Evolutionary conservation across 1,140 invertebrate genomes (phyloP).

Genomic region (Anastatus disparis): DNA sequence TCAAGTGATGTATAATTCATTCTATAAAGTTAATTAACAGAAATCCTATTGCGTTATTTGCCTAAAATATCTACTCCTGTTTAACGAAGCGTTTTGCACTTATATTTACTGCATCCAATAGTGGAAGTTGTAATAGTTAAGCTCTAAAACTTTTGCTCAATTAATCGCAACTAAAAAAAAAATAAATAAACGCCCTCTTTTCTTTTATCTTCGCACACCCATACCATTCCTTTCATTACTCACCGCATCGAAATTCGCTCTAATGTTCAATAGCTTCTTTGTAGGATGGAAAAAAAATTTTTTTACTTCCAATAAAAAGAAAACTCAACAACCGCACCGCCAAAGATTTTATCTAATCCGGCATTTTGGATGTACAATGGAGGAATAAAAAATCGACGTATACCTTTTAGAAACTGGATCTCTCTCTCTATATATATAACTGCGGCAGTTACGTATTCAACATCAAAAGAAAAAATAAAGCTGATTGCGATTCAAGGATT

Average conservation of each 20-base stretch:
- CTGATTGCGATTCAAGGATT: constrained; percentile 22
- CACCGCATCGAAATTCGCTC: constrained; percentile 19
- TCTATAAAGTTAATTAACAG: no score
- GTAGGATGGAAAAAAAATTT: no score
- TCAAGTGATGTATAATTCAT: no score
- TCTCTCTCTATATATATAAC: no score
- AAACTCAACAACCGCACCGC: neutral
- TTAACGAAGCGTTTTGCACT: no score
- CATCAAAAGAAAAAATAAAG: neutral
- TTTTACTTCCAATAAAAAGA: no score
- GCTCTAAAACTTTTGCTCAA: neutral
- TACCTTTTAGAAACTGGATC: constrained; percentile 17
- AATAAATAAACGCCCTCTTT: constrained; percentile 20
- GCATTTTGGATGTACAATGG: constrained; percentile 25
- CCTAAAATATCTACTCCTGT: no score
- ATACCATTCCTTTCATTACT: neutral
- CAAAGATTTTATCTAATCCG: constrained; percentile 34
- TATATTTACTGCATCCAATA: no score
- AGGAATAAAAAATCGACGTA: constrained; percentile 7
- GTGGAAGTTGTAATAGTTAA: neutral
- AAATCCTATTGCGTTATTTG: no score
- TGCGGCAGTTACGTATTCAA: neutral
- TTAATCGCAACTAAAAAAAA: constrained; percentile 17
- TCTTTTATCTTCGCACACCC: neutral
- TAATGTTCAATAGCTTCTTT: constrained; percentile 4